A percentile compares a stretch with the other conserved stretches of the same genome.
Conservation (phyloP, 2,113 vertebrate genomes). For the Ascaphus truei region DNA sequence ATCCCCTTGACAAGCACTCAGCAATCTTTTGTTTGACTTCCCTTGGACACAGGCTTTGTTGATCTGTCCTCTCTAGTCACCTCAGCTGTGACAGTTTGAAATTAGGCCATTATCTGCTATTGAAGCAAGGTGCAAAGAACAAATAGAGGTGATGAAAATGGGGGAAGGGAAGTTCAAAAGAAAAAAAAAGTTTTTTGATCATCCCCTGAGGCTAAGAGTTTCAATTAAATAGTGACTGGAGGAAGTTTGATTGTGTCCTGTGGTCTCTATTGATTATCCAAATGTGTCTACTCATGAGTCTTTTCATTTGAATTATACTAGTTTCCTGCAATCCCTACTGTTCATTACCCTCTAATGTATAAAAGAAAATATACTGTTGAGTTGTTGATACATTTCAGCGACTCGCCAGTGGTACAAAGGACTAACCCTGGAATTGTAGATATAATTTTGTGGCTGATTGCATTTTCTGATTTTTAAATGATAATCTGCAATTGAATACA, state of each 20-base stretch:
- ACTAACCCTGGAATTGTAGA: neutral
- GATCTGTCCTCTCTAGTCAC: constrained; percentile 21
- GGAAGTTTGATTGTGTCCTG: constrained; percentile 24
- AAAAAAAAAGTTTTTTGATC: constrained; percentile 24
- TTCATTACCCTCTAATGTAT: constrained; percentile 17
- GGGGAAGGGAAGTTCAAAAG: constrained; percentile 11
- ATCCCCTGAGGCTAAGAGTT: constrained; percentile 19
- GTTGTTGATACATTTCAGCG: neutral
- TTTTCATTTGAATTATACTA: constrained; percentile 14
- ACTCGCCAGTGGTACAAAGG: neutral
- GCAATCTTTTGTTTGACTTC: constrained; percentile 31
- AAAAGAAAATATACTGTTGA: constrained; percentile 10
- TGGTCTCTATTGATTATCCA: constrained; percentile 39
- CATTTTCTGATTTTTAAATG: neutral
- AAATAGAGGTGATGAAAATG: constrained; percentile 22
- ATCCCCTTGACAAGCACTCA: constrained; percentile 39
- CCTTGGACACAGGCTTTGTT: constrained; percentile 34
- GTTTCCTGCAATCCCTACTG: neutral
- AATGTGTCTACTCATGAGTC: constrained; percentile 38
- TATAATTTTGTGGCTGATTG: neutral
- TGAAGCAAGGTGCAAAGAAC: constrained; percentile 35
- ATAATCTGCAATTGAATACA: neutral
- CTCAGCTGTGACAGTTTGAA: constrained; percentile 37
- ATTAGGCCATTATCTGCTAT: constrained; percentile 44
- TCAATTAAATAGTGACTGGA: constrained; percentile 2